Percentiles rank a stretch among this genome's conserved stretches.
These are phyloP conservation scores for Pardosa pseudoannulata DNA, from an alignment of 2,888 invertebrate species.

Conservation along the genomic window DNA sequence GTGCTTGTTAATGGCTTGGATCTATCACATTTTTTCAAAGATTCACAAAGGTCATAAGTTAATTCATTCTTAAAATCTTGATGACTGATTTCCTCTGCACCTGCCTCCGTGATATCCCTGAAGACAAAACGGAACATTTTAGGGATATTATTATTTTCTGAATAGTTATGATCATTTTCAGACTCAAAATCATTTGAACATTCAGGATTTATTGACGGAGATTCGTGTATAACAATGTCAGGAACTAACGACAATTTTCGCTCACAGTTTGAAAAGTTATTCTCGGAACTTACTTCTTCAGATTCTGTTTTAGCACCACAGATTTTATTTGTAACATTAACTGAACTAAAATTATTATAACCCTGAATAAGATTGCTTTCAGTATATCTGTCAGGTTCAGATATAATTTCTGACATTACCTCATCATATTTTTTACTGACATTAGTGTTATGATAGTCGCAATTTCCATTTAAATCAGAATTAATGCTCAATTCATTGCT, in stretches of 20 bases:
- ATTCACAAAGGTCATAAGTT: neutral
- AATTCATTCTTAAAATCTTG: conserved; percentile 8
- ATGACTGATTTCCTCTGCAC: neutral
- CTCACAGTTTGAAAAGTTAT: neutral
- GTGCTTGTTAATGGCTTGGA: conserved; percentile 39
- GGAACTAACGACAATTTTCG: conserved; percentile 12
- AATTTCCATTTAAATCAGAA: neutral
- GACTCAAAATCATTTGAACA: conserved; percentile 6
- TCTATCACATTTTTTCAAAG: neutral
- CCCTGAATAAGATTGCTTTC: no score
- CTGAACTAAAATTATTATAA: no score
- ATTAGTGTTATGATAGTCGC: neutral
- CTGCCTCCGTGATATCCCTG: conserved; percentile 2
- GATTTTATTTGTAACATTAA: no score
- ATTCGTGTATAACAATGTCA: conserved; percentile 49
- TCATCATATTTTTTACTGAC: neutral
- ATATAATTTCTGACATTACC: neutral
- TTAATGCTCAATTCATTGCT: neutral
- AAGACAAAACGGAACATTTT: conserved; percentile 51
- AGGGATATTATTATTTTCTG: neutral
- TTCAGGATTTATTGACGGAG: conserved; percentile 17
- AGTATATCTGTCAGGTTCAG: neutral
- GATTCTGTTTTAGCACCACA: no score
- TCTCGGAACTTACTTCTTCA: no score
- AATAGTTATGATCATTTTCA: neutral